phyloP scores from a whole-genome alignment of 2,113 vertebrate genomes.

The Misgurnus mizolepis region DNA sequence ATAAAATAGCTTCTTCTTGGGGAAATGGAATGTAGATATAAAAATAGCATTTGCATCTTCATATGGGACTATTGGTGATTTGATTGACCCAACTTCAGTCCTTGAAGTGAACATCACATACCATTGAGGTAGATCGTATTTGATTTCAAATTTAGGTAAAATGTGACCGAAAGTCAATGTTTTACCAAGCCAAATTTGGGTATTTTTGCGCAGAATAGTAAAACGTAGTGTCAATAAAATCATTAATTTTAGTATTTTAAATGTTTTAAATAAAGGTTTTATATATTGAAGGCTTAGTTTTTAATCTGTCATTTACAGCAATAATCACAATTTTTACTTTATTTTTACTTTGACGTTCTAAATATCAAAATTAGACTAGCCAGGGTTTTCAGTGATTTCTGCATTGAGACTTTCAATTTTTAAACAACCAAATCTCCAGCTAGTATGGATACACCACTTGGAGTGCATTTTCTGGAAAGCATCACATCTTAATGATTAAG shows the following conservation, averaged over 20 bases:
- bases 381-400: neutral
- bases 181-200: no score
- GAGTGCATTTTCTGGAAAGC: neutral
- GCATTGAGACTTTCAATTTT: neutral
- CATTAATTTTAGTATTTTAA: no score
- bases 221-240: no score
- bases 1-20: neutral
- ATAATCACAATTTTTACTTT: no score
- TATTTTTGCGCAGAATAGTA: no score
- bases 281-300: no score
- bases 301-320: no score
- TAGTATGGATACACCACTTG: neutral
- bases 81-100: neutral
- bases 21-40: neutral
- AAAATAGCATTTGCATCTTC: no score
- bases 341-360: no score
- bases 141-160: conserved; percentile 41
- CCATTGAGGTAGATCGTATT: conserved; percentile 67
- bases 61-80: neutral
- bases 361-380: no score
- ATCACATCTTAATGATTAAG: neutral
- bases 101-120: neutral
- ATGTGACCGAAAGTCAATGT: neutral
- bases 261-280: no score
- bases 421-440: neutral